A percentile compares a stretch with the other conserved stretches of the same genome.
Conservation (phyloP, 2,888 invertebrate genomes). For the Lordiphosa fenestrarum region DNA sequence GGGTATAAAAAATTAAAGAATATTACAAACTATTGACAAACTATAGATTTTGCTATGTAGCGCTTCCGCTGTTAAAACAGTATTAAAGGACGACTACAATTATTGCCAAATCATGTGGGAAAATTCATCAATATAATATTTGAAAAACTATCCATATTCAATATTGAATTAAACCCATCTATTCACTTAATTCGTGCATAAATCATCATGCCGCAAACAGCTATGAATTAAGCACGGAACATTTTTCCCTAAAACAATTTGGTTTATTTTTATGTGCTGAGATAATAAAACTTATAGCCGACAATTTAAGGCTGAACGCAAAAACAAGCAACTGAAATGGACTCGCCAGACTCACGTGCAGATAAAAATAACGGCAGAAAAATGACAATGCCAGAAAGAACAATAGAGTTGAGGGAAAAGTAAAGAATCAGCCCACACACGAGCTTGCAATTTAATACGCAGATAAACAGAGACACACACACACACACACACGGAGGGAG, state of each 20-base stretch:
- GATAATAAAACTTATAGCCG: conserved; percentile 46
- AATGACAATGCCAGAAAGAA: conserved; percentile 54
- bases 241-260: not conserved
- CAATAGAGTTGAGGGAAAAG: conserved; percentile 23
- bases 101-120: too few species aligned
- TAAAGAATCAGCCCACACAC: conserved; percentile 49
- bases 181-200: too few species aligned
- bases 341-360: conserved; percentile 57
- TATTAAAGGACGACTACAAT: too few species aligned
- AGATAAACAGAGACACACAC: conserved; percentile 69
- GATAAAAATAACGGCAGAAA: conserved; percentile 70
- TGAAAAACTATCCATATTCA: too few species aligned
- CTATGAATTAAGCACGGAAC: not conserved
- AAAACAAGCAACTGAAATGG: conserved; percentile 43
- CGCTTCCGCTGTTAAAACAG: too few species aligned
- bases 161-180: too few species aligned
- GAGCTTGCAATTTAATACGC: conserved; percentile 69
- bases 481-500: conserved; percentile 45
- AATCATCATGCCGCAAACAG: not conserved
- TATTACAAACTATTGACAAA: too few species aligned
- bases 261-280: conserved; percentile 11
- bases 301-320: conserved; percentile 50
- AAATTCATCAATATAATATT: too few species aligned
- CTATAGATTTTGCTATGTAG: too few species aligned
- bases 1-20: too few species aligned